phyloP scores from a whole-genome alignment of 2,888 invertebrate genomes.

The Cephus runcator region DNA sequence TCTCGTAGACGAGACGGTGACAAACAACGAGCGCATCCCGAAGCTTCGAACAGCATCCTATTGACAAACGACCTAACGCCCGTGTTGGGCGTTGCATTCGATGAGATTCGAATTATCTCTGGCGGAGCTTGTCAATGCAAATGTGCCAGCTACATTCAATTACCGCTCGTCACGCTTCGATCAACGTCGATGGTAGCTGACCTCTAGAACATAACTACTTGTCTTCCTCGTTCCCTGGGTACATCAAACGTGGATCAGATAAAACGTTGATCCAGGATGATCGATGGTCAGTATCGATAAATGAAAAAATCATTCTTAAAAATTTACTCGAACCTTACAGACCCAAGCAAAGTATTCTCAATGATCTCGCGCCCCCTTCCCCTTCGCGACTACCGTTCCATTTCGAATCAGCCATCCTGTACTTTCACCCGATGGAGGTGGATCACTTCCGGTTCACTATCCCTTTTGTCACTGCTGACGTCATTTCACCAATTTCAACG shows the following conservation, averaged over 20 bases:
- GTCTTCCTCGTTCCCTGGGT: background rate
- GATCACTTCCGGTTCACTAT: background rate
- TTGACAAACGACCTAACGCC: conserved; percentile 64
- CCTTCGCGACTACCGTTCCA: background rate
- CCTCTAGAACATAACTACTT: background rate
- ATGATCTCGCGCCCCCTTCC: background rate
- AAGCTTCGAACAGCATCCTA: conserved; percentile 29
- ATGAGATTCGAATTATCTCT: conserved; percentile 65
- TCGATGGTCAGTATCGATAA: background rate
- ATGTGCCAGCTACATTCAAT: conserved; percentile 63
- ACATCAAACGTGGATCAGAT: background rate
- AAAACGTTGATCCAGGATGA: background rate
- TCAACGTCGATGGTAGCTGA: conserved; percentile 36
- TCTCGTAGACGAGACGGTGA: conserved; percentile 45
- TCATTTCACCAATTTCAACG: conserved; percentile 34
- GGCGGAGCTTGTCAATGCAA: conserved; percentile 64
- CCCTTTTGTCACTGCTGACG: conserved; percentile 14
- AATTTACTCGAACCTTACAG: background rate
- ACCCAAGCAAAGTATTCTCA: background rate
- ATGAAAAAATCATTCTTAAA: background rate
- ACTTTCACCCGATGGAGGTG: background rate
- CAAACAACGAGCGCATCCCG: conserved; percentile 46
- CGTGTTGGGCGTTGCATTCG: conserved; percentile 58
- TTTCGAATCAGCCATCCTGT: background rate
- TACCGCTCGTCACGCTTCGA: conserved; percentile 63